phyloP scores from a whole-genome alignment of 1,140 invertebrate species.

The Bombus balteatus region DNA sequence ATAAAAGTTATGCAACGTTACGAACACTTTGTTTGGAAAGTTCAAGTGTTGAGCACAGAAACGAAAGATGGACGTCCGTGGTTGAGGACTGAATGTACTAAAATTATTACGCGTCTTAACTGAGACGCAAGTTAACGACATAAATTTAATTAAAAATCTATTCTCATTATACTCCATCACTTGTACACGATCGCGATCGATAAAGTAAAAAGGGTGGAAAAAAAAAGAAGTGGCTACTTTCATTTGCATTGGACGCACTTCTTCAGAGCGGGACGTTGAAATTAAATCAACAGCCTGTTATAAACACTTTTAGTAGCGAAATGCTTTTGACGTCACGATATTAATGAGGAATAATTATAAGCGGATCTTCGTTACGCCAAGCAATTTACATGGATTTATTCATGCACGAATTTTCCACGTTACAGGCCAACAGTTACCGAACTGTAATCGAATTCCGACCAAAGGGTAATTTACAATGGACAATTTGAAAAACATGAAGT shows the following conservation, averaged over 20 bases:
- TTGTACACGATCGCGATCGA: neutral
- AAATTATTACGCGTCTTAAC: no score
- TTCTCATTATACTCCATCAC: neutral
- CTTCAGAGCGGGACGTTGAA: neutral
- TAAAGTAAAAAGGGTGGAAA: neutral
- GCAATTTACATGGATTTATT: conserved; percentile 44
- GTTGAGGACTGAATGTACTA: no score
- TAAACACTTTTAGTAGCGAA: conserved; percentile 30
- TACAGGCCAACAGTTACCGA: neutral
- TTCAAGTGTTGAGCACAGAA: no score
- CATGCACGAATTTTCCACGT: conserved; percentile 34
- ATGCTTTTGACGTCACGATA: conserved; percentile 46
- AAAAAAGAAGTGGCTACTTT: neutral
- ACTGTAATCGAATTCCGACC: neutral
- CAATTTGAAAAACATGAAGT: no score
- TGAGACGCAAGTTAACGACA: neutral
- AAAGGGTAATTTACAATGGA: no score
- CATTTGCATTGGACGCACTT: conserved; percentile 23
- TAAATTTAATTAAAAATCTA: conserved; percentile 19
- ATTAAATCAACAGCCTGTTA: conserved; percentile 48
- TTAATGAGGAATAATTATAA: conserved; percentile 55
- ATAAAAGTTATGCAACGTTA: no score
- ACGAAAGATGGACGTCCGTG: no score
- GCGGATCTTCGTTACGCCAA: conserved; percentile 22
- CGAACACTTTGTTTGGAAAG: no score